Base-by-base conservation (phyloP, 2,797 vertebrate genomes). In the Microctenopoma stevenorrisi region DNA sequence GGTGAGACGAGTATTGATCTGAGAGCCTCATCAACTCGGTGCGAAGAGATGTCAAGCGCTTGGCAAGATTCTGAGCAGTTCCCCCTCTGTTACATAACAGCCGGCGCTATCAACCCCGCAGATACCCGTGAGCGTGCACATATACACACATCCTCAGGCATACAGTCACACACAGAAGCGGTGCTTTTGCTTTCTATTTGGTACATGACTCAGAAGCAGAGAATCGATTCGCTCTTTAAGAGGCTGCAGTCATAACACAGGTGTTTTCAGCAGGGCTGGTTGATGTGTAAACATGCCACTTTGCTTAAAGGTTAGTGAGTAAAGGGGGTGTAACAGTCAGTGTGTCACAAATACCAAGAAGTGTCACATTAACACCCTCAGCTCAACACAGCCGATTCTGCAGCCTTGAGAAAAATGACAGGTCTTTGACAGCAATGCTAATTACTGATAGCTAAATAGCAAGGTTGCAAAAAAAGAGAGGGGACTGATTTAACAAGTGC, bases 1-100 rank as follows among this genome's bases (percentile, higher is more conserved):
- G 77, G 79, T 84, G 84, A 89, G 83, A 38, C 53, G 72, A 47
- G 69, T 91, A 93, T 92, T 82, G 90, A 94, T 92, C 87, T 51
- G 50, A 78, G 72, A 74, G 78, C 75, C 86, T 89, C 87, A 90
- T 93, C 87, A 88, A 76, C 83, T 78, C 63, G 71, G 72, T 79
- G 76, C 74, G 87, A 87, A 61, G 72, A 74, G 72, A 82, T 86
- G 86, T 89, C 88, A 87, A 86, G 81, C 28, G 59, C 81, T 72
- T 74, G 83, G 78, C 77, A 63, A 69, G 81, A 83, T 81, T 87
- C 63, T 16, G 72, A 86, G 75, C 72, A 73, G 83, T 86, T 81
- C 78, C 78, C 37, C 58, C 53, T 70, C 70, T 74, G 68, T 88
- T 89, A 83, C 83, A 76, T 86, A 90, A 82, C 75, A 74, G 82